Conservation (phyloP, 2,113 vertebrate genomes). For the Typhlomys cinereus region DNA sequence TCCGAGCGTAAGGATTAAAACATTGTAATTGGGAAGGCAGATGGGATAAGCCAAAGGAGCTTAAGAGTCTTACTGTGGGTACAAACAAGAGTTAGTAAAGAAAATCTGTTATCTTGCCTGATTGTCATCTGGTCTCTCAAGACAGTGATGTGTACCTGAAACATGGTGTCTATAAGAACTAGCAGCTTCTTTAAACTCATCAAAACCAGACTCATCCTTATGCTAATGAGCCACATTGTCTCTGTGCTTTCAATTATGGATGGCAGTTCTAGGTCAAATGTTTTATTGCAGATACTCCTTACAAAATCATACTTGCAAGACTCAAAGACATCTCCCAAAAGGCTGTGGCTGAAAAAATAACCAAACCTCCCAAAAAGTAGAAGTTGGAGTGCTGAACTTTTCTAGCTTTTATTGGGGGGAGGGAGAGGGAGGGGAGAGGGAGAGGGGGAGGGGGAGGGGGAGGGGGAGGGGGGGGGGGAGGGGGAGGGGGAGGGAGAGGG, state of each 20-base stretch:
- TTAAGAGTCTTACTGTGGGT: too few relatives aligned
- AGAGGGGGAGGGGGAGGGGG: too few relatives aligned
- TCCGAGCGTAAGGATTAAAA: too few relatives aligned
- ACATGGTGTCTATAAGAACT: constrained; percentile 1
- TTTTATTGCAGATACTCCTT: constrained; percentile 22
- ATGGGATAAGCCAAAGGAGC: too few relatives aligned
- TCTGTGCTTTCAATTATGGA: constrained; percentile 58
- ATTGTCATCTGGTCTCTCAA: neutral
- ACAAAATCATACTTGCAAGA: constrained; percentile 37
- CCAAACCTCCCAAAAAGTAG: neutral
- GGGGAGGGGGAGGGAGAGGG: too few relatives aligned
- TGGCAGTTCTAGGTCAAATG: neutral
- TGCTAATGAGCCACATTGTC: constrained; percentile 13
- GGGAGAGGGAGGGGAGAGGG: too few relatives aligned
- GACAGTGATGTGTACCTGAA: constrained; percentile 44
- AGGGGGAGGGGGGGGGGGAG: too few relatives aligned
- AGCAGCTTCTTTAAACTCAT: constrained; percentile 53
- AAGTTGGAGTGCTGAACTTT: neutral
- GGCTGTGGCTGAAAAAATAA: neutral
- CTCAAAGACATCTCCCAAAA: neutral
- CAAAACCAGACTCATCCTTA: constrained; percentile 60
- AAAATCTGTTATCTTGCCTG: too few relatives aligned
- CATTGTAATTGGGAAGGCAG: too few relatives aligned
- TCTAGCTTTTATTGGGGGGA: too few relatives aligned
- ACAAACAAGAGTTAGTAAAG: too few relatives aligned